Base-by-base conservation (phyloP, 2,797 vertebrate genomes). In the Hoplostethus atlanticus region DNA sequence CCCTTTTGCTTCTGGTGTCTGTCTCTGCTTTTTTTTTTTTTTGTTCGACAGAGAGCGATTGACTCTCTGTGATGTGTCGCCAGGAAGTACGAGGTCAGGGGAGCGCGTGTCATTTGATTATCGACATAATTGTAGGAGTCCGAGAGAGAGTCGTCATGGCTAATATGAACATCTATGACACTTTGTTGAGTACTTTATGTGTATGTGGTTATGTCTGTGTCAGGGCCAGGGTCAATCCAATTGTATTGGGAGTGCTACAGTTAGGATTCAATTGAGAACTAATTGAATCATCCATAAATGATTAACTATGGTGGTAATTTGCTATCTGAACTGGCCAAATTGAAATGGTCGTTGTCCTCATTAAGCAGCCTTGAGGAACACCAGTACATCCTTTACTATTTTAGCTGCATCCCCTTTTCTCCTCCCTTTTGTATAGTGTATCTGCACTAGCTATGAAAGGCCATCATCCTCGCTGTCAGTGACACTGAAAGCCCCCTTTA, bases 371-470 rank as follows among this genome's bases (percentile, higher is more conserved):
- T 51, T 4, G 38, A 11, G 57, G 8, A 8, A 25, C 36, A 4
- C 8, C 6, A 30, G 4, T 6, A 21, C 86, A 30, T 73, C 53
- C 59, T 25, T 82, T 21, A 11, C 30, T 68, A 69, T 72, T 75
- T 80, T 89, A 81, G 71, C 81, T 74, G 65, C 61, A 59, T 73
- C 83, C 5, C n/a, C 13, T 74, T 66, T 73, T 61, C 11, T 30
- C 11, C 62, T 72, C 77, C 40, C 63, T 34, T 53, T 66, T 17
- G 52, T 57, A 54, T 57, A 3, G 15, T 47, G 3, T 47, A 65
- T 38, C 55, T 64, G 87, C 91, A 84, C 87, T 91, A 91, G 92
- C 93, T 90, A 93, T 94, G 85, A 93, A 91, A 90, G 81, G 87
- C 81, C 73, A 87, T 94, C 92, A 91, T 88, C 91, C 90, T 75